Conservation (phyloP, 2,888 invertebrate genomes). For the Meloe dianella region DNA sequence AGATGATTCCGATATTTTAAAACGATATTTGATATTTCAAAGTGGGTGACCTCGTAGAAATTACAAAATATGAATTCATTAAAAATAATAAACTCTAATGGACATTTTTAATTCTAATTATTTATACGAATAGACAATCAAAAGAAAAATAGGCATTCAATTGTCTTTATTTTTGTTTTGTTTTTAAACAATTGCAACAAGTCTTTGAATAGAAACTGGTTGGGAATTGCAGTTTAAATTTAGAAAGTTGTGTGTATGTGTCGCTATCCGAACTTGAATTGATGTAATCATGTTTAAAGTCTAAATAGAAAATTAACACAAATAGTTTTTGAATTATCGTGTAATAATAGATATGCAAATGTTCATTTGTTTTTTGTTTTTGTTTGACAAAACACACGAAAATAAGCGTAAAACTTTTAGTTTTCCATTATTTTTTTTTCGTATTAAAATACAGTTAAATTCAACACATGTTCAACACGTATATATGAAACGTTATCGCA, state of each 20-base stretch:
- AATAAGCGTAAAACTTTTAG: neutral
- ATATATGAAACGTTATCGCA: neutral
- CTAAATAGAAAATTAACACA: conserved; percentile 1
- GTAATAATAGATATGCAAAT: neutral
- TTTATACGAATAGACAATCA: neutral
- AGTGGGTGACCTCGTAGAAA: neutral
- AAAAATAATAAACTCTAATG: neutral
- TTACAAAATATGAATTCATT: neutral
- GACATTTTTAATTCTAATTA: neutral
- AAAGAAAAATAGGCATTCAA: neutral
- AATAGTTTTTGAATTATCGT: neutral
- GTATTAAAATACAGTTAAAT: neutral
- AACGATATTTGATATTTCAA: neutral
- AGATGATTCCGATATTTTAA: no score
- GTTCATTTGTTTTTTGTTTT: neutral
- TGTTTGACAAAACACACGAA: neutral
- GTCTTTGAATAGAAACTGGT: conserved; percentile 3
- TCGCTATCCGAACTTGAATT: conserved; percentile 3
- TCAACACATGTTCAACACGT: conserved; percentile 6
- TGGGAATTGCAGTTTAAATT: conserved; percentile 13
- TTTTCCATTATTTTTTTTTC: neutral
- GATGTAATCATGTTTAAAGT: conserved; percentile 8
- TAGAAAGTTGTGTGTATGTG: conserved; percentile 2
- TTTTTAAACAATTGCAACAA: neutral
- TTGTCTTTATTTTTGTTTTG: neutral